Evolutionary conservation across 1,140 invertebrate genomes (phyloP).

Genomic region (Megalonaias nervosa): DNA sequence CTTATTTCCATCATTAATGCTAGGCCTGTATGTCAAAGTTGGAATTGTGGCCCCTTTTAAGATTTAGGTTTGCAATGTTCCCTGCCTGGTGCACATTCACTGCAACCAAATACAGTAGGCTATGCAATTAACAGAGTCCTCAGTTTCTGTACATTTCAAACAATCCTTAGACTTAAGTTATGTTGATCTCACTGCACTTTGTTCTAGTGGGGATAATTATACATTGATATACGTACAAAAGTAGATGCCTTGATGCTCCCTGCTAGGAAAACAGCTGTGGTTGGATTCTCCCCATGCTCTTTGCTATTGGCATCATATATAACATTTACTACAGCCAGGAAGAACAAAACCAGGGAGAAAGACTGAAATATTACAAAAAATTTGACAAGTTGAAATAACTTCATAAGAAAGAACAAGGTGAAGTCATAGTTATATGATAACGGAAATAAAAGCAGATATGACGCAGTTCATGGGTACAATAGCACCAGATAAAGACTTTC

Average conservation of each 20-base stretch:
- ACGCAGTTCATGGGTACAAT: too few species aligned
- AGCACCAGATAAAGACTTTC: too few species aligned
- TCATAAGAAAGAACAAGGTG: too few species aligned
- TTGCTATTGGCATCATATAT: slow-evolving; percentile 24
- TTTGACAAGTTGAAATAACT: too few species aligned
- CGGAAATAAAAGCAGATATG: too few species aligned
- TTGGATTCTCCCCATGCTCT: slow-evolving; percentile 1
- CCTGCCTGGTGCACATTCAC: neutral
- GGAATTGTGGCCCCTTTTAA: too few species aligned
- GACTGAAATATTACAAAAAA: slow-evolving; percentile 22
- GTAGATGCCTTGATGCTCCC: slow-evolving; percentile 20
- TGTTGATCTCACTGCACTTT: neutral
- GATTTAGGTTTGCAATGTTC: neutral
- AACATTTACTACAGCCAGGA: slow-evolving; percentile 32
- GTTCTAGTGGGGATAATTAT: neutral
- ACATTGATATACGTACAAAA: slow-evolving; percentile 35
- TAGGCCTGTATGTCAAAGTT: too few species aligned
- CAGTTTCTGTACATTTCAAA: neutral
- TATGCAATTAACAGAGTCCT: neutral
- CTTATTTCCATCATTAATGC: too few species aligned
- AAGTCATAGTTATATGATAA: too few species aligned
- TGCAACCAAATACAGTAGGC: neutral
- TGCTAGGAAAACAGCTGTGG: slow-evolving; percentile 17
- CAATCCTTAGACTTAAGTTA: neutral
- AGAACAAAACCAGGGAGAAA: slow-evolving; percentile 33